phyloP scores from a whole-genome alignment of 2,888 invertebrate species.

The Noctua comes region DNA sequence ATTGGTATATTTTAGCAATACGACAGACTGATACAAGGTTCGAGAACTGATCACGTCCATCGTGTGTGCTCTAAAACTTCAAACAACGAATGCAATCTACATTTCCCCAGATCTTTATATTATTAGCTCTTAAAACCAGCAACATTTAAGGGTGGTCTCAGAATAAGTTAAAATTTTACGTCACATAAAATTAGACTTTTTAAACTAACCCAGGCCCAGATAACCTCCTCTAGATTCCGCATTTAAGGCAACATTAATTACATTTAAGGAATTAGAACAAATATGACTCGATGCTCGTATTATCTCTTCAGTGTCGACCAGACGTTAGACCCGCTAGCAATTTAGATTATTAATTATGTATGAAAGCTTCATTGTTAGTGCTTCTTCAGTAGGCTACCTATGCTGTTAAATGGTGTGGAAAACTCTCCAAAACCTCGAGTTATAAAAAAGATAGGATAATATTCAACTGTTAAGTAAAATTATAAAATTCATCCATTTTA shows the following conservation, averaged over 20 bases:
- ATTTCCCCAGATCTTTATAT: constrained; percentile 6
- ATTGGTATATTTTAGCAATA: constrained; percentile 22
- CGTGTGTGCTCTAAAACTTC: constrained; percentile 33
- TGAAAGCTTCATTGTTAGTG: too few species aligned
- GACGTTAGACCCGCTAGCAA: background rate
- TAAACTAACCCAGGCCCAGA: background rate
- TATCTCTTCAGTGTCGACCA: background rate
- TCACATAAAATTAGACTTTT: background rate
- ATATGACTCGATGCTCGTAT: background rate
- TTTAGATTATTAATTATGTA: too few species aligned
- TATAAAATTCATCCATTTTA: too few species aligned
- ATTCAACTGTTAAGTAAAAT: too few species aligned
- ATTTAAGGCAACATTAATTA: background rate
- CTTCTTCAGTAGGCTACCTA: too few species aligned
- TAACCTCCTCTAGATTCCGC: background rate
- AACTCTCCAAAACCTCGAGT: too few species aligned
- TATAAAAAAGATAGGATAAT: too few species aligned
- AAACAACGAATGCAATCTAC: constrained; percentile 34
- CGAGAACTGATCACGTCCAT: constrained; percentile 24
- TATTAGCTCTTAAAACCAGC: constrained; percentile 30
- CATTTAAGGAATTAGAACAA: too few species aligned
- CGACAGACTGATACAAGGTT: constrained; percentile 30
- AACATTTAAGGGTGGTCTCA: constrained; percentile 23
- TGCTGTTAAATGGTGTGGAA: too few species aligned
- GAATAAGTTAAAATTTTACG: constrained; percentile 2